Conservation (phyloP, 2,113 vertebrate species). For the Psilopogon haemacephalus region DNA sequence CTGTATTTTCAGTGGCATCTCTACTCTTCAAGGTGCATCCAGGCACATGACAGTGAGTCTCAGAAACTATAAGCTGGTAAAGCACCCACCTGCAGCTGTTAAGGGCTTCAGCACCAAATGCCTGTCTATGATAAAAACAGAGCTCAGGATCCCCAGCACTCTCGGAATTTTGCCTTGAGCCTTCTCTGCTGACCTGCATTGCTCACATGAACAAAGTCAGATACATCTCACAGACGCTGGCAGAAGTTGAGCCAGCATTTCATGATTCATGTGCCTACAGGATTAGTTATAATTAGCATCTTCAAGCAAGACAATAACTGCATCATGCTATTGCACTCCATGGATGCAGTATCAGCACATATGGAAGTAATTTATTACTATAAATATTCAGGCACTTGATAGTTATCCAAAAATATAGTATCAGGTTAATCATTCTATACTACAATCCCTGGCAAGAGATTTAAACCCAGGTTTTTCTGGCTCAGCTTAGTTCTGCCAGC, state of each 20-base stretch:
- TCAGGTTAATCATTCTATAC: slow-evolving; percentile 73
- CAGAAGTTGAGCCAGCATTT: slow-evolving; percentile 35
- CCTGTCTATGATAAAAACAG: neutral
- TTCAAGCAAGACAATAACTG: slow-evolving; percentile 37
- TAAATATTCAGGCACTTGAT: slow-evolving; percentile 70
- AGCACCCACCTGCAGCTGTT: neutral
- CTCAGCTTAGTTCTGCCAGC: slow-evolving; percentile 37
- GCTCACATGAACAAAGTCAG: slow-evolving; percentile 21
- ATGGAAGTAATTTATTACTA: slow-evolving; percentile 73
- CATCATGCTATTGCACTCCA: slow-evolving; percentile 38
- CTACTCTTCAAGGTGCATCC: neutral
- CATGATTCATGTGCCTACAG: slow-evolving; percentile 44
- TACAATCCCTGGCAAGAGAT: slow-evolving; percentile 67
- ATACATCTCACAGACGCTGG: slow-evolving; percentile 16
- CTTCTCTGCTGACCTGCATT: slow-evolving; percentile 45
- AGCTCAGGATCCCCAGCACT: neutral
- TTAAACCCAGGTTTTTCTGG: slow-evolving; percentile 72
- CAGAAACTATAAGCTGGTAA: neutral
- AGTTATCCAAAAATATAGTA: slow-evolving; percentile 67
- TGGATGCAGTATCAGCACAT: slow-evolving; percentile 64
- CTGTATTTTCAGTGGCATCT: neutral
- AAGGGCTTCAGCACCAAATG: neutral
- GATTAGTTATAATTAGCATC: slow-evolving; percentile 37
- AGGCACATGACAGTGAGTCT: neutral
- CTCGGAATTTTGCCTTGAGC: slow-evolving; percentile 34